A percentile compares a stretch with the other conserved stretches of the same genome.
phyloP scores from a whole-genome alignment of 2,888 invertebrate species.

The Trilocha varians region DNA sequence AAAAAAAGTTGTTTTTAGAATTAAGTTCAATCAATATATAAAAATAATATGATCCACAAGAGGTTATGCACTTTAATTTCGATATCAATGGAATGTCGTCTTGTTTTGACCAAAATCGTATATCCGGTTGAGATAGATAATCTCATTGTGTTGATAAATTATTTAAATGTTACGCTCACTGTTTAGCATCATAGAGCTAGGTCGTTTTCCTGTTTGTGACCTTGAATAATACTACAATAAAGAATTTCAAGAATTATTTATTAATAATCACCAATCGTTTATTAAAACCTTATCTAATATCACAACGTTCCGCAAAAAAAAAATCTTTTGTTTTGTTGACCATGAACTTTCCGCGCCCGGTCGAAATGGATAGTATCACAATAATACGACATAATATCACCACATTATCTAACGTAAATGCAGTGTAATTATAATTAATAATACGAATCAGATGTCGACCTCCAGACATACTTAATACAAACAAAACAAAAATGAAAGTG shows the following conservation, averaged over 20 bases:
- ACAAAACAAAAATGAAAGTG: background rate
- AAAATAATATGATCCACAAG: no score
- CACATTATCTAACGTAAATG: background rate
- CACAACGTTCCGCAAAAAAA: no score
- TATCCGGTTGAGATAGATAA: background rate
- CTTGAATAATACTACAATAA: slow-evolving; percentile 8
- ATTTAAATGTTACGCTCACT: no score
- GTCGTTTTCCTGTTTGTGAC: slow-evolving; percentile 21
- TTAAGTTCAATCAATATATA: no score
- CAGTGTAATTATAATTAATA: no score
- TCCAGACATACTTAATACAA: background rate
- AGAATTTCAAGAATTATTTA: background rate
- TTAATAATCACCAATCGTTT: background rate
- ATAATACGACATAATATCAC: background rate
- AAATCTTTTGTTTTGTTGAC: background rate
- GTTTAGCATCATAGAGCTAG: background rate
- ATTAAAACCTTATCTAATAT: no score
- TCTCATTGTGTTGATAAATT: background rate
- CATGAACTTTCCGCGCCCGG: background rate
- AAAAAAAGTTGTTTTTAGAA: no score
- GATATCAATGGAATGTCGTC: no score
- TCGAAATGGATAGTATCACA: background rate
- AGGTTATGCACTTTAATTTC: no score
- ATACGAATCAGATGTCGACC: background rate
- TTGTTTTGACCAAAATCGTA: background rate